Conservation (phyloP, 2,113 vertebrate species). For the Hemiscyllium ocellatum region DNA sequence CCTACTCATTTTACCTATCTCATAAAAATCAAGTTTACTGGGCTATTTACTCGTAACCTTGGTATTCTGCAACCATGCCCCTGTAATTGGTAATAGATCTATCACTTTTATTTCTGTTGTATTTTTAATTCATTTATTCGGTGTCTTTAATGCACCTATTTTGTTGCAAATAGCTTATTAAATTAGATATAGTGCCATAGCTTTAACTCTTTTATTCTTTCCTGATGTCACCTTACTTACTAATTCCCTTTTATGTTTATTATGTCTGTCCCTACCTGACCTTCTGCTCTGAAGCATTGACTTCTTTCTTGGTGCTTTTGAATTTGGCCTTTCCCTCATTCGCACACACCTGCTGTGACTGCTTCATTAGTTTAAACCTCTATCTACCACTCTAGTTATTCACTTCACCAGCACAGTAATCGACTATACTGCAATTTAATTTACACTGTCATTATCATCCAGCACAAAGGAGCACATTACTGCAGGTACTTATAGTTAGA, state of each 20-base stretch:
- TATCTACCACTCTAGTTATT: background rate
- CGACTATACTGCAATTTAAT: background rate
- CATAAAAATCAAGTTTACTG: no score
- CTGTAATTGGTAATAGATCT: no score
- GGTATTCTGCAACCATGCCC: no score
- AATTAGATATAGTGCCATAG: background rate
- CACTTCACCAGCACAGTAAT: background rate
- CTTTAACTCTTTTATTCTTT: background rate
- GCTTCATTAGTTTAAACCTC: background rate
- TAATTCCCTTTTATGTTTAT: no score
- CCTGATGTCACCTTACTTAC: background rate
- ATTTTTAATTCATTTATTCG: background rate
- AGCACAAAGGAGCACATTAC: slow-evolving; percentile 1
- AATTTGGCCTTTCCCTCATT: background rate
- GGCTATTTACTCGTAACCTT: no score
- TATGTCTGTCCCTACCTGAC: background rate
- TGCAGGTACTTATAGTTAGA: background rate
- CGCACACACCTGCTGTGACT: no score
- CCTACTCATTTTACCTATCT: no score
- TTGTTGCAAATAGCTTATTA: background rate
- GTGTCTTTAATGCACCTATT: no score
- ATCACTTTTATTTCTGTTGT: no score
- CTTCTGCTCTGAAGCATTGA: background rate
- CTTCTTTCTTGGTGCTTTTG: background rate
- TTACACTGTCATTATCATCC: background rate